A percentile compares a stretch with the other conserved stretches of the same genome.
These are phyloP conservation scores for Oreochromis niloticus DNA, from an alignment of 2,113 vertebrate species.

Conservation along the genomic window DNA sequence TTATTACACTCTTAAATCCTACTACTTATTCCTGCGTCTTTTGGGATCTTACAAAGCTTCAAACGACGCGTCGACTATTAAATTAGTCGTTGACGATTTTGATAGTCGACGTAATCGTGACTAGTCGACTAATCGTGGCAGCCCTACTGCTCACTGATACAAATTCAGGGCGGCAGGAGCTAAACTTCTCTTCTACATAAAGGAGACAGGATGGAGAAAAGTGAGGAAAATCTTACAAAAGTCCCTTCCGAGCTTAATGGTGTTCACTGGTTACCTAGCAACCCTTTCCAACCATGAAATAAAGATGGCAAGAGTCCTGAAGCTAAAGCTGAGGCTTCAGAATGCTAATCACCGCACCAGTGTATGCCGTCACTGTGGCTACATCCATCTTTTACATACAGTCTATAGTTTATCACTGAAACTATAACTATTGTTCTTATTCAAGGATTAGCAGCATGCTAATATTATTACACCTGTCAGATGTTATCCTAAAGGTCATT, in stretches of 20 bases:
- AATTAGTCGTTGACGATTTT: too few relatives aligned
- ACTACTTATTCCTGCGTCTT: too few relatives aligned
- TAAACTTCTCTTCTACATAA: fast-evolving
- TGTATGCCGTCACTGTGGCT: background rate
- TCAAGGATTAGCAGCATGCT: background rate
- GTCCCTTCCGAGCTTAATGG: fast-evolving
- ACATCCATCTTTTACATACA: background rate
- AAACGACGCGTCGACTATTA: too few relatives aligned
- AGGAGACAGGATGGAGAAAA: background rate
- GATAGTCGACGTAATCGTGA: too few relatives aligned
- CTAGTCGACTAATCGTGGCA: too few relatives aligned
- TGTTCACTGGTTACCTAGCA: fast-evolving
- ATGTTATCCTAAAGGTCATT: background rate
- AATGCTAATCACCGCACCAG: background rate
- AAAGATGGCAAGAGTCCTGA: background rate
- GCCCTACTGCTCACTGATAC: background rate
- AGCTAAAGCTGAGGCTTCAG: background rate
- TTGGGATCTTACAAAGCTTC: too few relatives aligned
- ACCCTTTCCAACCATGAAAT: background rate
- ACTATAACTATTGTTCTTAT: background rate
- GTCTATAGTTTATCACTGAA: background rate
- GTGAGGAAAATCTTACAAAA: background rate
- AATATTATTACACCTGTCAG: background rate
- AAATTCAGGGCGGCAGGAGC: background rate
- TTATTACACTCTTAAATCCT: too few relatives aligned